Base-by-base conservation (phyloP, 2,888 invertebrate species). In the Serrognathus titanus region DNA sequence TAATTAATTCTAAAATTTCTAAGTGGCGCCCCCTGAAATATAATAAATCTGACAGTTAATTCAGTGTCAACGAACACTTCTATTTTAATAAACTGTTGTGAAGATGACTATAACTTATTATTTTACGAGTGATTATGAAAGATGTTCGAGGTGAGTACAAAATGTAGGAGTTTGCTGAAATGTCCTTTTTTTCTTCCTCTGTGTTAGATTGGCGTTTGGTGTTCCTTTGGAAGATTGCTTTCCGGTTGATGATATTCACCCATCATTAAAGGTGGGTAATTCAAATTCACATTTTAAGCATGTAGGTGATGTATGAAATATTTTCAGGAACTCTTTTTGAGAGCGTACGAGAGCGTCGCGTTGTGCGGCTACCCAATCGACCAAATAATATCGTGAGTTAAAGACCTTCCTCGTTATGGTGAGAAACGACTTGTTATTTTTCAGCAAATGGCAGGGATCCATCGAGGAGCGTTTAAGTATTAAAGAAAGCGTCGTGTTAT, bases 151-250 rank as follows among this genome's bases (percentile, higher is more conserved):
- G 55, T 48, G 47, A 53, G 53, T 47, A 31, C 35, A 10, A 9
- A 12, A 39, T 39, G 43, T 16, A 31, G 6, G 24, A 31, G 24
- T 3, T 31, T 31, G 1, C 24, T 31, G 24, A 31, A 31, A 31
- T 31, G 39, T 11, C 20, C 6, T 46, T 52, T 53, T 53, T 20
- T 8, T 13, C 13, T 11, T 12, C 16, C 11, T 31, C 40, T 39
- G 10, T 16, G 7, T 11, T 46, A 58, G 58, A 51, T 52, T 58
- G 50, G 43, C 55, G 8, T 58, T 58, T 16, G 58, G 58, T 10
- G 58, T 58, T 12, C 58, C 58, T 16, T 51, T 58, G 43, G 55
- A 58, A 16, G 58, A 58, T 48, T 51, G 55, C 3, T 58, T 55
- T 40, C 55, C 55, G 4, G 36, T 8, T 8, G 48, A 55, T 53